Evolutionary conservation across 1,140 invertebrate species (phyloP).

Genomic region (Lepidurus couesii): DNA sequence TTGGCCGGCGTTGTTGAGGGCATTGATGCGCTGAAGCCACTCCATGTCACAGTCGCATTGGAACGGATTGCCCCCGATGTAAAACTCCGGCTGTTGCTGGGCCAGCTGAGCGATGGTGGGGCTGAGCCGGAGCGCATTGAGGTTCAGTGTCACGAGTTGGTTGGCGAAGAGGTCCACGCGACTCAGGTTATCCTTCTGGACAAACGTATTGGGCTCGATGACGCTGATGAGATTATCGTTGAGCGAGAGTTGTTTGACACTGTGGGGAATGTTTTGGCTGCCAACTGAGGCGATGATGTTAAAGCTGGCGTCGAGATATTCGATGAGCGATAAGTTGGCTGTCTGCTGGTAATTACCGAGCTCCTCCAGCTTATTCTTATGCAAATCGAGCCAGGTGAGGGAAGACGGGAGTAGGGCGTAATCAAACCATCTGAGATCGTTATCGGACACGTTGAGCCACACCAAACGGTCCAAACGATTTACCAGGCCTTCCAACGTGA

Average conservation of each 20-base stretch:
- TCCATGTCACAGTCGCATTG: conserved; percentile 78
- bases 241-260: conserved; percentile 73
- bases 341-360: conserved; percentile 86
- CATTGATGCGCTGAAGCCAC: conserved; percentile 66
- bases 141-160: conserved; percentile 72
- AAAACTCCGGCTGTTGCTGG: conserved; percentile 79
- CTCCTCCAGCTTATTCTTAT: conserved; percentile 76
- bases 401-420: conserved; percentile 83
- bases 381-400: conserved; percentile 83
- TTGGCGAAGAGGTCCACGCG: conserved; percentile 79
- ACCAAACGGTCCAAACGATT: conserved; percentile 77
- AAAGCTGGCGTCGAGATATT: conserved; percentile 71
- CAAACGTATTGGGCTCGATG: conserved; percentile 87
- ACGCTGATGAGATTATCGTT: conserved; percentile 80
- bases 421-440: conserved; percentile 80
- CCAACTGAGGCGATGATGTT: conserved; percentile 80
- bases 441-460: conserved; percentile 87
- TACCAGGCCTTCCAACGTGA: conserved; percentile 76
- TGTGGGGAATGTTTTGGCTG: conserved; percentile 71
- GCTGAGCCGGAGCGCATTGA: conserved; percentile 76
- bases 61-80: conserved; percentile 82
- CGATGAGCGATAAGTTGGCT: conserved; percentile 69
- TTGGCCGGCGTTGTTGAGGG: conserved; percentile 62
- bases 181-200: conserved; percentile 83
- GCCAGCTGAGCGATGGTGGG: conserved; percentile 59